phyloP scores from a whole-genome alignment of 1,140 invertebrate genomes.

The Drosophila lini region DNA sequence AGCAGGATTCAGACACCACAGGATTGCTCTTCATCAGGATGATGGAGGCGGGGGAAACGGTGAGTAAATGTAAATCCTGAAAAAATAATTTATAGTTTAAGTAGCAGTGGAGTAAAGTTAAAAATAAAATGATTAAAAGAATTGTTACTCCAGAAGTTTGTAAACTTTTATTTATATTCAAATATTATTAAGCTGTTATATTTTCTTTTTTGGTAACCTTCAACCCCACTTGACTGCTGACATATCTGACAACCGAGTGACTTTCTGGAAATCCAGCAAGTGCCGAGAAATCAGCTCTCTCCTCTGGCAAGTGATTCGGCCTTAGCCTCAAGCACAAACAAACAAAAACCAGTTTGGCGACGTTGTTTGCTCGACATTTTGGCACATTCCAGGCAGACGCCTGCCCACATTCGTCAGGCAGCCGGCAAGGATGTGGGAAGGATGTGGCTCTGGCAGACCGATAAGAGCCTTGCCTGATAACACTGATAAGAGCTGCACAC shows the following conservation, averaged over 20 bases:
- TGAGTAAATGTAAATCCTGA: not conserved
- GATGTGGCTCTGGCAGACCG: slow-evolving; percentile 8
- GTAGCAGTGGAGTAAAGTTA: not conserved
- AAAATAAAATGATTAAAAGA: not conserved
- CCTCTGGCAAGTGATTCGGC: slow-evolving; percentile 7
- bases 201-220: too few species aligned
- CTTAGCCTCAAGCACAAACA: slow-evolving; percentile 14
- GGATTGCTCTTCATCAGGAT: slow-evolving; percentile 19
- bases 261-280: slow-evolving; percentile 8
- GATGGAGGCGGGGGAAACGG: not conserved
- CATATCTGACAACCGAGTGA: slow-evolving; percentile 10
- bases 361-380: slow-evolving; percentile 44
- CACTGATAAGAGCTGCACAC: slow-evolving; percentile 59
- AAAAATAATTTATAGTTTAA: not conserved
- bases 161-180: too few species aligned
- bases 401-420: slow-evolving; percentile 43
- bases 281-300: slow-evolving; percentile 1
- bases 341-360: slow-evolving; percentile 28
- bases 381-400: slow-evolving; percentile 46
- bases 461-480: slow-evolving; percentile 42
- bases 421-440: slow-evolving; percentile 11
- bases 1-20: slow-evolving; percentile 42
- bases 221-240: not conserved
- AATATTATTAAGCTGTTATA: too few species aligned
- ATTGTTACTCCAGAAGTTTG: too few species aligned